Evolutionary conservation across 2,888 invertebrate species (phyloP).

Genomic region (Apantesis nais): DNA sequence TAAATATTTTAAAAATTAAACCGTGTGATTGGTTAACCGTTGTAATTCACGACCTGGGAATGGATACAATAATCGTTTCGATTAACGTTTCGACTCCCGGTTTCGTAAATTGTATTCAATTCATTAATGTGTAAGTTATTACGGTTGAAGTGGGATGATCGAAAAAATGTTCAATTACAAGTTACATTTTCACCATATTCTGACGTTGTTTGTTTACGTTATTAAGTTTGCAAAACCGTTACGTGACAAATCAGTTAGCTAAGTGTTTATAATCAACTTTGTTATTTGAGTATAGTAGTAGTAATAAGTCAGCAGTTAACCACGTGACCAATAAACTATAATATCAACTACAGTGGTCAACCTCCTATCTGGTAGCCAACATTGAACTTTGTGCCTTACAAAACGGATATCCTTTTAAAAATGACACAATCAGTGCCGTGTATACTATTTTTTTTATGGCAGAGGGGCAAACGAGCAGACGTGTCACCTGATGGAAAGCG

Average conservation of each 20-base stretch:
- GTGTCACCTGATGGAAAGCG: too few species aligned
- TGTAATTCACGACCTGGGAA: not conserved
- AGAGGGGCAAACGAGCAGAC: too few species aligned
- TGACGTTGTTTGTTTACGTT: not conserved
- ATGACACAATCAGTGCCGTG: too few species aligned
- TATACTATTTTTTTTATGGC: too few species aligned
- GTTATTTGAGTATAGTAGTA: too few species aligned
- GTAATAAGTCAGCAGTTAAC: too few species aligned
- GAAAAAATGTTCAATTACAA: not conserved
- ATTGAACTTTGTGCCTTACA: too few species aligned
- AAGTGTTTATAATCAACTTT: too few species aligned
- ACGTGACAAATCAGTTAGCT: not conserved
- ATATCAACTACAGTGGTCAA: too few species aligned
- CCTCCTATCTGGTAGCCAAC: too few species aligned
- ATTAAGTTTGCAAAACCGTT: not conserved
- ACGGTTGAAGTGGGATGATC: not conserved
- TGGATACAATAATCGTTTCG: not conserved
- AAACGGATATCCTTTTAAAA: too few species aligned
- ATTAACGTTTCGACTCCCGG: not conserved
- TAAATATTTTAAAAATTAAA: not conserved
- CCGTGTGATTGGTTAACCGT: not conserved
- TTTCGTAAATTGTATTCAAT: not conserved
- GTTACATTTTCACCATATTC: not conserved
- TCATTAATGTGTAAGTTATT: not conserved
- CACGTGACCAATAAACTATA: too few species aligned